These are phyloP conservation scores for Apogon hyalosoma DNA, from an alignment of 2,797 vertebrate species.

Conservation along the genomic window DNA sequence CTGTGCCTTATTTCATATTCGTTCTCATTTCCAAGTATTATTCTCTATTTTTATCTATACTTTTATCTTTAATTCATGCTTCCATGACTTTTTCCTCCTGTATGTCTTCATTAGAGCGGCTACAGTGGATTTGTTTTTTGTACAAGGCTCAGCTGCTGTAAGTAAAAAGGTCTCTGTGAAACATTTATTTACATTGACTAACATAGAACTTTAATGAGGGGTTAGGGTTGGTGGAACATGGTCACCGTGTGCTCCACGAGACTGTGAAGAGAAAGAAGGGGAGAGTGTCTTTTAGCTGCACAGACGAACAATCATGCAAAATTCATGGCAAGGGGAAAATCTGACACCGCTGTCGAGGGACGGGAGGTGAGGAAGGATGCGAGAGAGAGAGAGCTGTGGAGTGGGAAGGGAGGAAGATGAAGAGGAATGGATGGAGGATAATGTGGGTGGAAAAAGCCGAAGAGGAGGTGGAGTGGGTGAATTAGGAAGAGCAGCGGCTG, in stretches of 20 bases:
- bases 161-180: conserved; percentile 59
- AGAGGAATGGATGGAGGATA: conserved; percentile 48
- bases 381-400: conserved; percentile 37
- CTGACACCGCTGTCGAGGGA: conserved; percentile 64
- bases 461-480: conserved; percentile 18
- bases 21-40: not conserved
- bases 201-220: conserved; percentile 68
- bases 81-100: not conserved
- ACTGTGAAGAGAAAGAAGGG: not conserved
- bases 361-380: conserved; percentile 54
- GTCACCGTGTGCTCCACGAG: conserved; percentile 21
- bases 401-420: conserved; percentile 35
- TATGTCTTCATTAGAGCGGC: conserved; percentile 27
- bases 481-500: conserved; percentile 7
- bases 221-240: conserved; percentile 20
- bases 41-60: conserved; percentile 1
- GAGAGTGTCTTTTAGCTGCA: conserved; percentile 51
- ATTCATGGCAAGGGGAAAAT: conserved; percentile 70
- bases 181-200: conserved; percentile 61
- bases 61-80: not conserved
- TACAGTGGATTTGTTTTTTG: conserved; percentile 41
- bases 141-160: conserved; percentile 15
- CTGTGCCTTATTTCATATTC: too few relatives aligned
- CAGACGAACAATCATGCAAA: conserved; percentile 64
- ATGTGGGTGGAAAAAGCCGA: conserved; percentile 36